phyloP scores from a whole-genome alignment of 2,888 invertebrate species.

The Boloria euphrosyne region DNA sequence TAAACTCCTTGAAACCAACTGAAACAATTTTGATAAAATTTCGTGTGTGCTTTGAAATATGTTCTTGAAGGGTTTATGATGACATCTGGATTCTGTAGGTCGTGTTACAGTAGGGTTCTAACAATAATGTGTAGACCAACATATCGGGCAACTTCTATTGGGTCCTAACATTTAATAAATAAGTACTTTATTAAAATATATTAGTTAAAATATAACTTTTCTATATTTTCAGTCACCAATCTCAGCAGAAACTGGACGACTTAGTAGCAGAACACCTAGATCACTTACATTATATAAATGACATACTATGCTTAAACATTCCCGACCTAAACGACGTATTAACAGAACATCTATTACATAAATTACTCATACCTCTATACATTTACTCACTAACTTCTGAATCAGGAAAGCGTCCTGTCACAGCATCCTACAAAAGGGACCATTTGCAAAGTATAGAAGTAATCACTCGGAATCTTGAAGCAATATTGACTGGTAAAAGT shows the following conservation, averaged over 20 bases:
- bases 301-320: constrained; percentile 96
- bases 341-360: constrained; percentile 95
- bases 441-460: constrained; percentile 81
- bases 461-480: constrained; percentile 84
- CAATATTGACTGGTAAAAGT: constrained; percentile 83
- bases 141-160: too few relatives aligned
- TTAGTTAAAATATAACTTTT: constrained; percentile 37
- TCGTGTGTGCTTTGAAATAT: too few relatives aligned
- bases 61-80: too few relatives aligned
- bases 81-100: too few relatives aligned
- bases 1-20: too few relatives aligned
- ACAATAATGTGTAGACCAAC: too few relatives aligned
- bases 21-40: too few relatives aligned
- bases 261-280: constrained; percentile 98
- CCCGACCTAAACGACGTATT: constrained; percentile 96
- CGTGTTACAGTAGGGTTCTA: too few relatives aligned
- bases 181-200: not conserved
- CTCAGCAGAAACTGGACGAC: constrained; percentile 94
- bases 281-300: constrained; percentile 98
- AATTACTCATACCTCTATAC: constrained; percentile 95
- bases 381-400: constrained; percentile 91
- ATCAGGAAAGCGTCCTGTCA: constrained; percentile 53
- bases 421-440: constrained; percentile 70
- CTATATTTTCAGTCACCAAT: constrained; percentile 88
- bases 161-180: too few relatives aligned